These are phyloP conservation scores for Pitta sordida DNA, from an alignment of 2,113 vertebrate species.

Conservation along the genomic window DNA sequence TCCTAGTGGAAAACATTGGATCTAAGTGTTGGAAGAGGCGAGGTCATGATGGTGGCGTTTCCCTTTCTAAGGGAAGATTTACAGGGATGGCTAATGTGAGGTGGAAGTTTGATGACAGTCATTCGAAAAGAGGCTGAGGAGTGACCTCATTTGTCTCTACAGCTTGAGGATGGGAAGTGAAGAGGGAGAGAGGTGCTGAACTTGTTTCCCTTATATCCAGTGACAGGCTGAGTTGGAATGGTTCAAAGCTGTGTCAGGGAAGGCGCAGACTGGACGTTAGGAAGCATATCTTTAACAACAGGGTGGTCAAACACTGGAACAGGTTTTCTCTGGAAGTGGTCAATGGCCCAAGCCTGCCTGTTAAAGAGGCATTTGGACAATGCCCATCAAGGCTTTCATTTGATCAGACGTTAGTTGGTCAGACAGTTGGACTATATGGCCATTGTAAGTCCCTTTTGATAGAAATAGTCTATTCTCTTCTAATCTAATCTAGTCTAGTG, in stretches of 20 bases:
- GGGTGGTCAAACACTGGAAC: background rate
- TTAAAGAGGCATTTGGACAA: background rate
- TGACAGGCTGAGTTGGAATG: background rate
- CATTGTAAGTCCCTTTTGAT: background rate
- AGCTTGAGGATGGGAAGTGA: background rate
- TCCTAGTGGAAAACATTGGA: background rate
- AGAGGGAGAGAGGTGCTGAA: background rate
- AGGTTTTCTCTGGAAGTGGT: background rate
- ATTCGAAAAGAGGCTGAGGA: background rate
- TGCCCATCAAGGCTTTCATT: background rate
- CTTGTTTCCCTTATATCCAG: background rate
- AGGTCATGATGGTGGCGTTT: background rate
- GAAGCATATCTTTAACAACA: background rate
- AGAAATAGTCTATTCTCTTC: background rate
- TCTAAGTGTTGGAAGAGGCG: background rate
- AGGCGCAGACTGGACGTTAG: background rate
- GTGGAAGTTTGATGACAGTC: background rate
- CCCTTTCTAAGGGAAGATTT: background rate
- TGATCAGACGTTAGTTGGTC: background rate
- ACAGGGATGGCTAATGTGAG: background rate
- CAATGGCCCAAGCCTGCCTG: background rate
- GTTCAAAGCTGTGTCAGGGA: background rate
- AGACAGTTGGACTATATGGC: background rate
- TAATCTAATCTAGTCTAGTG: background rate
- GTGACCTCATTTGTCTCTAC: background rate